Conservation (phyloP, 2,113 vertebrate species). For the Cyanoramphus novaezelandiae region DNA sequence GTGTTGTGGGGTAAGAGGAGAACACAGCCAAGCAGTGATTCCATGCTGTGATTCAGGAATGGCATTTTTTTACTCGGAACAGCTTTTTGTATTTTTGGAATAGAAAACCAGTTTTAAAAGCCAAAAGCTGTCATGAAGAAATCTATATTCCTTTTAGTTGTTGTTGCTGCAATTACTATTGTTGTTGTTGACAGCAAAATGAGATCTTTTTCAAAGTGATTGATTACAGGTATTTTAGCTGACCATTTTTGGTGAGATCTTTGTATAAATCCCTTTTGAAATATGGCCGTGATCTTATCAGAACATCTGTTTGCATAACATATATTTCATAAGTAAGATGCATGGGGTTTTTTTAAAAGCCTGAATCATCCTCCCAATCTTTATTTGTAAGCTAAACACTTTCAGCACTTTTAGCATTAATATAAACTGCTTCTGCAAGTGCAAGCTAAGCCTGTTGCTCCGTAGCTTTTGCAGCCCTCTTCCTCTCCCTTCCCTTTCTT, state of each 20-base stretch:
- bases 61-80: not conserved
- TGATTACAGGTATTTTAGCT: not conserved
- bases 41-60: not conserved
- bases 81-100: not conserved
- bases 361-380: conserved; percentile 11
- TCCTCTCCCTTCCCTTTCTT: not conserved
- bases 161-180: not conserved
- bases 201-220: not conserved
- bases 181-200: not conserved
- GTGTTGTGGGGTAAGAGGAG: not conserved
- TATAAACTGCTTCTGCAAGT: not conserved
- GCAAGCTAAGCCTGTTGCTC: conserved; percentile 54
- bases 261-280: conserved; percentile 42
- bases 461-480: not conserved
- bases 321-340: conserved; percentile 9
- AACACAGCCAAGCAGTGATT: not conserved
- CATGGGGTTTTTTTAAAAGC: not conserved
- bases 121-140: not conserved
- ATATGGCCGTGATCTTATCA: not conserved
- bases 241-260: not conserved
- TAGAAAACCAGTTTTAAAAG: not conserved
- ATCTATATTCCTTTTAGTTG: not conserved
- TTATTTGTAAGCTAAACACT: conserved; percentile 28
- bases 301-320: not conserved
- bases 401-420: not conserved